These are phyloP conservation scores for Dolichotis patagonum DNA, from an alignment of 2,113 vertebrate genomes.

Conservation along the genomic window DNA sequence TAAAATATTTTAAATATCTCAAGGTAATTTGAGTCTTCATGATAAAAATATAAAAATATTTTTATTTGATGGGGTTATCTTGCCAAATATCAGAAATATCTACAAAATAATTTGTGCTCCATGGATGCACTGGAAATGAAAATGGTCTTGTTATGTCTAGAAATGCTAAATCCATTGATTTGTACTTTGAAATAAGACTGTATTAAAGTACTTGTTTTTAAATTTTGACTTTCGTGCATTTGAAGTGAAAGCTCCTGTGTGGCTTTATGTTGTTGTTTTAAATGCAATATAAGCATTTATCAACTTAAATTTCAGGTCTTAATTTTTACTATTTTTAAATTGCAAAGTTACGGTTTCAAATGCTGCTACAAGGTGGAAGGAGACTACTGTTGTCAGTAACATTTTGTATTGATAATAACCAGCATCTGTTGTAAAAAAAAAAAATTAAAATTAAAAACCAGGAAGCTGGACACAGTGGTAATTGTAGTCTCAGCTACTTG, in stretches of 20 bases:
- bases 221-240: background rate
- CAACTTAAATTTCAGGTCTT: background rate
- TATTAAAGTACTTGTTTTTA: background rate
- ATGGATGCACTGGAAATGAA: slow-evolving; percentile 16
- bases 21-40: background rate
- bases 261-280: background rate
- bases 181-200: slow-evolving; percentile 19
- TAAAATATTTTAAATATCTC: slow-evolving; percentile 41
- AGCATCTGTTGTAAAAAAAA: background rate
- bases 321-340: slow-evolving; percentile 54
- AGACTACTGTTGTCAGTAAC: background rate
- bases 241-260: background rate
- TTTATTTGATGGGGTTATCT: slow-evolving; percentile 32
- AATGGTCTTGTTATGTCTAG: background rate
- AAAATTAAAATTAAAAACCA: background rate
- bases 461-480: background rate
- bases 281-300: background rate
- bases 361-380: background rate
- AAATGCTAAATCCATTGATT: background rate
- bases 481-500: too few relatives aligned
- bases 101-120: slow-evolving; percentile 44
- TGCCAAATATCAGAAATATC: slow-evolving; percentile 28
- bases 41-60: slow-evolving; percentile 31
- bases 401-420: slow-evolving; percentile 17
- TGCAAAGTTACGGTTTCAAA: slow-evolving; percentile 11